Percentiles rank a stretch among this genome's conserved stretches.
These are phyloP conservation scores for Xiphophorus birchmanni DNA, from an alignment of 2,797 vertebrate species.

Conservation along the genomic window DNA sequence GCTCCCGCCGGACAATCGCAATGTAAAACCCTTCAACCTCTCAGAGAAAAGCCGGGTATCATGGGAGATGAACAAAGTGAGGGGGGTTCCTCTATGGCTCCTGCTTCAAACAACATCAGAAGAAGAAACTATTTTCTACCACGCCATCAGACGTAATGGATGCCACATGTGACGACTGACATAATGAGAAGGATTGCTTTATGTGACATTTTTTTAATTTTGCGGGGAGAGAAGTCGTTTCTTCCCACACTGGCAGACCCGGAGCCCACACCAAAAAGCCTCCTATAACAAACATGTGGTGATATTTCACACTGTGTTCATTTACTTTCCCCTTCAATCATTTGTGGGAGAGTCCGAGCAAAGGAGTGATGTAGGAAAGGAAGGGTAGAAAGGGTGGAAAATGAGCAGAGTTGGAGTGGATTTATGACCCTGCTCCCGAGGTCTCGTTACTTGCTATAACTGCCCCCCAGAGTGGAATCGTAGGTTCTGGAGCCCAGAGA, in stretches of 20 bases:
- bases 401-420: slow-evolving; percentile 67
- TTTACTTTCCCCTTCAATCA: slow-evolving; percentile 47
- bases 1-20: slow-evolving; percentile 26
- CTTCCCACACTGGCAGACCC: slow-evolving; percentile 36
- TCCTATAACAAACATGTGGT: slow-evolving; percentile 52
- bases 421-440: slow-evolving; percentile 79
- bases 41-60: slow-evolving; percentile 30
- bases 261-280: slow-evolving; percentile 8
- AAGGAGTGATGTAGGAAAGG: slow-evolving; percentile 34
- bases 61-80: slow-evolving; percentile 31
- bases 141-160: slow-evolving; percentile 65
- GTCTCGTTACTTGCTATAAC: slow-evolving; percentile 82
- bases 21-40: slow-evolving; percentile 33
- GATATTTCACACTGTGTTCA: slow-evolving; percentile 48
- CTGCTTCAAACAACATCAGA: slow-evolving; percentile 43
- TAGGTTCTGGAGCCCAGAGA: slow-evolving; percentile 67
- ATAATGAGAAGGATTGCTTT: slow-evolving; percentile 57
- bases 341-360: slow-evolving; percentile 42
- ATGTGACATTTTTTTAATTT: slow-evolving; percentile 66
- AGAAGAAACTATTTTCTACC: slow-evolving; percentile 43
- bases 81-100: slow-evolving; percentile 18
- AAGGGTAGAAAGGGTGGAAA: slow-evolving; percentile 52
- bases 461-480: slow-evolving; percentile 78
- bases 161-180: slow-evolving; percentile 62
- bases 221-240: slow-evolving; percentile 41